phyloP scores from a whole-genome alignment of 2,113 vertebrate genomes.

The Sceloporus tristichus region DNA sequence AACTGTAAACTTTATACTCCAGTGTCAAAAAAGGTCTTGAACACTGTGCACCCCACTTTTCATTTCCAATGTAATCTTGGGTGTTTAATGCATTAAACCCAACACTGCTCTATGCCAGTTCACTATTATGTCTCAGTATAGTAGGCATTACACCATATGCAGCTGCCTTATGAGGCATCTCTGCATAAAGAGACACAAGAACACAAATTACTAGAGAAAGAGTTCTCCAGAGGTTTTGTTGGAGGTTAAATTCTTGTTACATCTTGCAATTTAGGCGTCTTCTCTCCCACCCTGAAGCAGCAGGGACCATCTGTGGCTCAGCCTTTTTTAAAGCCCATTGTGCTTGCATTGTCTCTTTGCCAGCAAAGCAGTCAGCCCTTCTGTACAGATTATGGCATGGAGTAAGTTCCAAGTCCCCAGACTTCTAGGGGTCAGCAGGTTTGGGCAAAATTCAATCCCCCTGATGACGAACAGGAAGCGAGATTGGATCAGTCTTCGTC shows the following conservation, averaged over 20 bases:
- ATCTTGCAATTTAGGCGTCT: not conserved
- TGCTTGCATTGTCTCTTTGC: not conserved
- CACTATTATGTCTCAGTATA: too few species aligned
- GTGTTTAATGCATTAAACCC: not conserved
- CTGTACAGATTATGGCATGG: not conserved
- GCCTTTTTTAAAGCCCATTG: not conserved
- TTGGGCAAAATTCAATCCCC: not conserved
- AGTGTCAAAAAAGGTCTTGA: too few species aligned
- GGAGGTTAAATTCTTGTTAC: not conserved
- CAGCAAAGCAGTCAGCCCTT: not conserved
- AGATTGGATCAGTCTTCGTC: slow-evolving; percentile 66
- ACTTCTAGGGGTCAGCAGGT: not conserved
- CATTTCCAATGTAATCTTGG: not conserved
- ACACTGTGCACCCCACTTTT: not conserved
- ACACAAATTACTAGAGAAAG: not conserved
- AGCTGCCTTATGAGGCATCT: not conserved
- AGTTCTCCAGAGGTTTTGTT: not conserved
- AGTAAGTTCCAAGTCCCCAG: not conserved
- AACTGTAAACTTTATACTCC: too few species aligned
- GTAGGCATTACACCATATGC: not conserved
- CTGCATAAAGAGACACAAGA: not conserved
- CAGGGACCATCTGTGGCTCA: not conserved
- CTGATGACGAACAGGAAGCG: slow-evolving; percentile 57
- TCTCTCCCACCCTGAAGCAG: too few species aligned
- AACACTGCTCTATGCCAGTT: not conserved